Evolutionary conservation across 2,888 invertebrate species (phyloP).

Genomic region (Cosmorhoe ocellata): DNA sequence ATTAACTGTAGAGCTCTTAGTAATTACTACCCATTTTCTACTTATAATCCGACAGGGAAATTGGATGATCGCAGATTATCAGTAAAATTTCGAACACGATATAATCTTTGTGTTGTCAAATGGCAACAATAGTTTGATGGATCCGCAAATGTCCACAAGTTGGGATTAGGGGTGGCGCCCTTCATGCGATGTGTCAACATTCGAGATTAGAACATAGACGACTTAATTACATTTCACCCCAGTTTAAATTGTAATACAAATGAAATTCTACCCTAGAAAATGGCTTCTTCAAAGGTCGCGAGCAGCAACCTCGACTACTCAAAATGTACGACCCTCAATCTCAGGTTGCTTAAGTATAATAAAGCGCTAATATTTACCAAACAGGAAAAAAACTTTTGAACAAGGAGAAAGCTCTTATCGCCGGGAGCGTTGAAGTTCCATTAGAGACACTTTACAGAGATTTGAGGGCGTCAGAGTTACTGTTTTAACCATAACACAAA

Average conservation of each 20-base stretch:
- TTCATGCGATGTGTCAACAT: conserved; percentile 54
- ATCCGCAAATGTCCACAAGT: conserved; percentile 28
- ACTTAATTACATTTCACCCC: conserved; percentile 38
- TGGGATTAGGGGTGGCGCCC: conserved; percentile 42
- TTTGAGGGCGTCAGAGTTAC: conserved; percentile 64
- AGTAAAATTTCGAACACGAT: conserved; percentile 20
- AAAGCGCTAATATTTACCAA: conserved; percentile 63
- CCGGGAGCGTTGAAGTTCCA: conserved; percentile 63
- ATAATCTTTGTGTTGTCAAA: conserved; percentile 30
- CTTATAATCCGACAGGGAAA: conserved; percentile 33
- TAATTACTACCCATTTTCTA: conserved; percentile 24
- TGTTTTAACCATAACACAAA: conserved; percentile 52
- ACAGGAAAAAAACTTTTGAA: conserved; percentile 64
- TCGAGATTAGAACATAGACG: conserved; percentile 51
- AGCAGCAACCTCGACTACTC: neutral
- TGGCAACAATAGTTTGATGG: conserved; percentile 31
- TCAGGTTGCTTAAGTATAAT: conserved; percentile 15
- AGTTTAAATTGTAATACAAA: conserved; percentile 34
- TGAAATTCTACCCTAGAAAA: conserved; percentile 20
- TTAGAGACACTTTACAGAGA: conserved; percentile 73
- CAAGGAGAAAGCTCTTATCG: conserved; percentile 69
- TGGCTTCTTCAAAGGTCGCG: conserved; percentile 9
- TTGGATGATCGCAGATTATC: conserved; percentile 27
- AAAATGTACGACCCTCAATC: conserved; percentile 12
- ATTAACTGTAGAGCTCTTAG: conserved; percentile 18